phyloP scores from a whole-genome alignment of 2,888 invertebrate genomes.

The Lasioglossum leucozonium region DNA sequence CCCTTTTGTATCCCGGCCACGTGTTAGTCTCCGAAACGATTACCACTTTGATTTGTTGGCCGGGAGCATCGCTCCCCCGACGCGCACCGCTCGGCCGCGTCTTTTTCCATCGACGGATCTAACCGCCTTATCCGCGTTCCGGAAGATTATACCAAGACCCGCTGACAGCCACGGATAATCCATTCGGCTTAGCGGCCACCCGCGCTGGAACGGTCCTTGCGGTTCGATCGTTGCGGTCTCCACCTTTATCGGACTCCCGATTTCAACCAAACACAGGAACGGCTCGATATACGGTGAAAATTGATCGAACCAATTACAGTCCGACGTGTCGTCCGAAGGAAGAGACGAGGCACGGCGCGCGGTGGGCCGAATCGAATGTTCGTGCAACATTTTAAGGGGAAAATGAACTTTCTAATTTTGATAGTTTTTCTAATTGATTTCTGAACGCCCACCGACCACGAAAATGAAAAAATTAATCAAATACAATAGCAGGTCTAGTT shows the following conservation, averaged over 20 bases:
- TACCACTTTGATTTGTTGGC: slow-evolving; percentile 32
- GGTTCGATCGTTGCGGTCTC: not conserved
- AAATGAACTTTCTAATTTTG: too few relatives aligned
- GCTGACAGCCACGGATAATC: not conserved
- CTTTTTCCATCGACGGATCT: not conserved
- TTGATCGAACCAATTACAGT: too few relatives aligned
- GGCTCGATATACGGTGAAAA: too few relatives aligned
- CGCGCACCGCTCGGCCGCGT: not conserved
- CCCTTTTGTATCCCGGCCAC: slow-evolving; percentile 19
- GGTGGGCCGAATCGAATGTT: too few relatives aligned
- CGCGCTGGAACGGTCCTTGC: not conserved
- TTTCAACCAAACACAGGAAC: not conserved
- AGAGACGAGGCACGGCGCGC: too few relatives aligned
- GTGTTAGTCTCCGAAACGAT: slow-evolving; percentile 26
- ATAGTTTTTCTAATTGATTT: too few relatives aligned
- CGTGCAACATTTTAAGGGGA: too few relatives aligned
- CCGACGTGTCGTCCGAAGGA: too few relatives aligned
- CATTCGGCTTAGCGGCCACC: not conserved
- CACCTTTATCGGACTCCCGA: not conserved
- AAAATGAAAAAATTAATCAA: too few relatives aligned
- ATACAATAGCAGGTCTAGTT: too few relatives aligned
- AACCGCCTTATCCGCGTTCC: not conserved
- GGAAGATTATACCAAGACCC: not conserved
- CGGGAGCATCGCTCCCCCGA: not conserved
- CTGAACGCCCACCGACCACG: too few relatives aligned